These are phyloP conservation scores for Solea senegalensis DNA, from an alignment of 2,113 vertebrate genomes.

Conservation along the genomic window DNA sequence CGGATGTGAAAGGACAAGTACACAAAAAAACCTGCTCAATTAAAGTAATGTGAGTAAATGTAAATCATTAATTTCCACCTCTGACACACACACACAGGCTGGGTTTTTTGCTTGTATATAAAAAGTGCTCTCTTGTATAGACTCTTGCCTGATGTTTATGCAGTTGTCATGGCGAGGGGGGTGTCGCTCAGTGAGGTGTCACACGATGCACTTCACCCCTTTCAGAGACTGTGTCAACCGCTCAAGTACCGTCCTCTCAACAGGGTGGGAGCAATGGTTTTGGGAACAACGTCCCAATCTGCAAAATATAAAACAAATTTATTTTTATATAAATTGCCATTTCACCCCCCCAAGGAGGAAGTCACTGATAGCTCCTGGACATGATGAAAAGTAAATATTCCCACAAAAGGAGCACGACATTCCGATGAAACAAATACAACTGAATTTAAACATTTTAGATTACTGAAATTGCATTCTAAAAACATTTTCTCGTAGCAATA, in stretches of 20 bases:
- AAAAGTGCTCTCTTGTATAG: conserved; percentile 49
- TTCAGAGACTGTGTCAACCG: conserved; percentile 28
- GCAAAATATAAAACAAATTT: conserved; percentile 55
- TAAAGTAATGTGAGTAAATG: too few species aligned
- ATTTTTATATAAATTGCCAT: conserved; percentile 52
- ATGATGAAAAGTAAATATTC: conserved; percentile 72
- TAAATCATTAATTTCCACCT: background rate
- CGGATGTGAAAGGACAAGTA: too few species aligned
- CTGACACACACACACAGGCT: background rate
- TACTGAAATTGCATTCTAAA: conserved; percentile 48
- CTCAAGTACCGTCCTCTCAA: conserved; percentile 35
- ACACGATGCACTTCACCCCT: conserved; percentile 59
- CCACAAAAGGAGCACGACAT: conserved; percentile 55
- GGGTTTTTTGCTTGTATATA: conserved; percentile 40
- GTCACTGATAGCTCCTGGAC: conserved; percentile 49
- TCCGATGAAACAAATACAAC: conserved; percentile 42
- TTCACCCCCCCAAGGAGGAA: conserved; percentile 46
- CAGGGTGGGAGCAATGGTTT: conserved; percentile 21
- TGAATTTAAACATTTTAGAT: conserved; percentile 50
- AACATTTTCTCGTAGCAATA: conserved; percentile 57
- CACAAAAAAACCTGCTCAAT: too few species aligned
- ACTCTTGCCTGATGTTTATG: conserved; percentile 69
- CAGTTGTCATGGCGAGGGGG: conserved; percentile 75
- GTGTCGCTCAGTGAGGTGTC: conserved; percentile 63
- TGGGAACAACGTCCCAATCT: conserved; percentile 42